Conservation (phyloP, 2,113 vertebrate genomes). For the Pontoporia blainvillei region DNA sequence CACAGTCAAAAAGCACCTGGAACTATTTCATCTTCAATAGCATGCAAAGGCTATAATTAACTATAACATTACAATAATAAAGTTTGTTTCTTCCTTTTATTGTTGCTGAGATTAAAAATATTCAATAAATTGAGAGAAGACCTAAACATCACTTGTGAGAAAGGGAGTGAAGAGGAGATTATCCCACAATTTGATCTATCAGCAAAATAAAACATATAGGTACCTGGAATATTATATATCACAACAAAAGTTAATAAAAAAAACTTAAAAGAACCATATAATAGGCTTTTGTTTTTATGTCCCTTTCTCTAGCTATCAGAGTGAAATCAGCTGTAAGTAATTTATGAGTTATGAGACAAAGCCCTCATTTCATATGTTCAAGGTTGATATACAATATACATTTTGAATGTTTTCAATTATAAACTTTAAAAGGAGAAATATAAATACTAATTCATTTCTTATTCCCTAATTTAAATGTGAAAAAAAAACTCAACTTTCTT, state of each 20-base stretch:
- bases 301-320: background rate
- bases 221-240: background rate
- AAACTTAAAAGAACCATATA: background rate
- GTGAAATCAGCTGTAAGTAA: background rate
- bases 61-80: background rate
- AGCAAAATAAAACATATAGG: background rate
- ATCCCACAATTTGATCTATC: background rate
- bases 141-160: background rate
- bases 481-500: background rate
- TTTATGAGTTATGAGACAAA: background rate
- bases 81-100: background rate
- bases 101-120: background rate
- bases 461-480: background rate
- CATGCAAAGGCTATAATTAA: background rate
- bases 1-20: background rate
- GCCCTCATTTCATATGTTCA: background rate
- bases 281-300: background rate
- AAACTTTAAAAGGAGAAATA: constrained; percentile 15
- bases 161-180: background rate
- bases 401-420: background rate
- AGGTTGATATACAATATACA: background rate
- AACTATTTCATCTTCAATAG: background rate
- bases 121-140: background rate
- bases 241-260: background rate
- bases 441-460: constrained; percentile 12